phyloP scores from a whole-genome alignment of 2,888 invertebrate genomes.

The Callosobruchus maculatus region DNA sequence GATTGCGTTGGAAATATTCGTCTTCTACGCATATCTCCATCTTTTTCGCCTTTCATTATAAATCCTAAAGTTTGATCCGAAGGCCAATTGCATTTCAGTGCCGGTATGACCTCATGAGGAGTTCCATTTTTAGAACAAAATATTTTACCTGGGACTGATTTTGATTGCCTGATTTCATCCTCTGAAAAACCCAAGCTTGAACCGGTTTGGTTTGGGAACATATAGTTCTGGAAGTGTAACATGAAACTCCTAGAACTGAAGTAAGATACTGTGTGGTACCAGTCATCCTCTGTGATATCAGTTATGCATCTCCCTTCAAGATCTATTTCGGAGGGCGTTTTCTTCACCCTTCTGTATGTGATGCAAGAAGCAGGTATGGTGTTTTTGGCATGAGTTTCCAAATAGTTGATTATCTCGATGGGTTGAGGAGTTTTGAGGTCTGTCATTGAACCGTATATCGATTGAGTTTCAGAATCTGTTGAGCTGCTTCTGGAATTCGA shows the following conservation, averaged over 20 bases:
- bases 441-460: constrained; percentile 12
- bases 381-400: constrained; percentile 38
- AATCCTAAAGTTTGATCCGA: constrained; percentile 67
- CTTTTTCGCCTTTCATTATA: constrained; percentile 58
- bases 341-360: constrained; percentile 48
- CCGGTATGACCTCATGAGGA: constrained; percentile 67
- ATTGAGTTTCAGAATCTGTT: constrained; percentile 20
- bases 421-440: constrained; percentile 25
- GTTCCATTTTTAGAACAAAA: constrained; percentile 49
- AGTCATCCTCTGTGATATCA: constrained; percentile 28
- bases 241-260: constrained; percentile 66
- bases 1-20: constrained; percentile 67
- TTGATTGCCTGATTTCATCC: constrained; percentile 54
- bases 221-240: constrained; percentile 60
- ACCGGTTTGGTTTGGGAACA: constrained; percentile 61
- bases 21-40: constrained; percentile 49
- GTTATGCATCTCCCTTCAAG: constrained; percentile 22
- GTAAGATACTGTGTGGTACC: constrained; percentile 46
- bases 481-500: constrained; percentile 20
- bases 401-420: constrained; percentile 20
- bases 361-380: constrained; percentile 55
- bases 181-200: constrained; percentile 56
- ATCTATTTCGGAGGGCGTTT: constrained; percentile 38
- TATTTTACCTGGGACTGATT: constrained; percentile 64
- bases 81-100: constrained; percentile 71